phyloP scores from a whole-genome alignment of 2,888 invertebrate genomes.

The Agrotis segetum region DNA sequence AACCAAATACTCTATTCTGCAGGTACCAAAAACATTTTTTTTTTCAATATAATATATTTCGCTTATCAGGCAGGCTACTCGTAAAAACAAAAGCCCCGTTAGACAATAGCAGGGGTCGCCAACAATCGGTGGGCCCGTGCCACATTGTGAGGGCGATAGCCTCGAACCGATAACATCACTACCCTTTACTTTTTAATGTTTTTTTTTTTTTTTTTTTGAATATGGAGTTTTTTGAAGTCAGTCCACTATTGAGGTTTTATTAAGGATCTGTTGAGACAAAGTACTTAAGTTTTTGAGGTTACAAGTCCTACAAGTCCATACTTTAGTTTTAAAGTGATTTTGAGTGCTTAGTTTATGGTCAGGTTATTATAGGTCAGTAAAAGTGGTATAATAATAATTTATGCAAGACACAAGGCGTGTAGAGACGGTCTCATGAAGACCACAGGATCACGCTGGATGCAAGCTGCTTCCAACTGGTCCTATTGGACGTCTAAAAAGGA shows the following conservation, averaged over 20 bases:
- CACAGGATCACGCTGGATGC: no score
- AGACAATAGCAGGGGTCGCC: slow-evolving; percentile 76
- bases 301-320: background rate
- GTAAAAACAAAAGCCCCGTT: slow-evolving; percentile 72
- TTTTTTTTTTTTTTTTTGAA: slow-evolving; percentile 51
- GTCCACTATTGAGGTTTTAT: slow-evolving; percentile 40
- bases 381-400: no score
- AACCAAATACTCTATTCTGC: slow-evolving; percentile 24
- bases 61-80: slow-evolving; percentile 72
- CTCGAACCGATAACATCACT: slow-evolving; percentile 59
- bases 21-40: slow-evolving; percentile 52
- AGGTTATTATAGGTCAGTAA: background rate
- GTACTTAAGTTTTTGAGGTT: slow-evolving; percentile 9
- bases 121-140: slow-evolving; percentile 76
- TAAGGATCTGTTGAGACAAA: slow-evolving; percentile 25
- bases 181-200: slow-evolving; percentile 72
- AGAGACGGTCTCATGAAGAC: no score
- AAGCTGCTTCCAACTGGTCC: no score
- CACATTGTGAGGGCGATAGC: slow-evolving; percentile 71
- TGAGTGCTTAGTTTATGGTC: background rate
- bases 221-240: slow-evolving; percentile 35
- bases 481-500: no score
- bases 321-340: slow-evolving; percentile 12
- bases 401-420: no score
- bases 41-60: slow-evolving; percentile 55